Percentiles rank a stretch among this genome's conserved stretches.
Evolutionary conservation across 2,797 vertebrate genomes (phyloP).

Genomic region (Macroramphosus scolopax): DNA sequence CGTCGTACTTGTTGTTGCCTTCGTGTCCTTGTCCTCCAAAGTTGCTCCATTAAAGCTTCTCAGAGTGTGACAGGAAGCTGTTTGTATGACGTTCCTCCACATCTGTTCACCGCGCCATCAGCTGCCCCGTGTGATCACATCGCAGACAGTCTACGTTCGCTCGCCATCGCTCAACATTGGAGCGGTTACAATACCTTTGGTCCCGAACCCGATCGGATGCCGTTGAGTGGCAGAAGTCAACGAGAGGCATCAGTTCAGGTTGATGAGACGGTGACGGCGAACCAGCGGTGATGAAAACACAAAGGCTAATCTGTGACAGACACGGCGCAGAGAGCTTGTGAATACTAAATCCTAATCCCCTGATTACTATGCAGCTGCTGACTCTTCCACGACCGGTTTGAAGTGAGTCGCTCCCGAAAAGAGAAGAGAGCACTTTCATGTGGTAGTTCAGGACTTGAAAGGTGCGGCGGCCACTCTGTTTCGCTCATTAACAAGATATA

Average conservation of each 20-base stretch:
- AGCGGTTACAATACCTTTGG: too few species aligned
- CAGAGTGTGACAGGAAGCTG: too few species aligned
- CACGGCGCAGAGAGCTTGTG: slow-evolving; percentile 13
- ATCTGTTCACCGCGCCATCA: too few species aligned
- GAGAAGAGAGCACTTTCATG: slow-evolving; percentile 51
- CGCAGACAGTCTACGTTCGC: too few species aligned
- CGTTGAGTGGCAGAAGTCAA: too few species aligned
- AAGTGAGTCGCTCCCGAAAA: slow-evolving; percentile 45
- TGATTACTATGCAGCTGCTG: slow-evolving; percentile 56
- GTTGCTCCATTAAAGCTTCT: too few species aligned
- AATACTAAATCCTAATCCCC: slow-evolving; percentile 46
- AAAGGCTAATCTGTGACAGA: slow-evolving; percentile 28
- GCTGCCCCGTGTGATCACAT: too few species aligned
- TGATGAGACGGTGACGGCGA: slow-evolving; percentile 25
- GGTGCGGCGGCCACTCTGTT: slow-evolving; percentile 11
- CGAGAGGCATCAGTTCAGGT: slow-evolving; percentile 8
- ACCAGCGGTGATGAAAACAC: neutral
- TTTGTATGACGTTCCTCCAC: too few species aligned
- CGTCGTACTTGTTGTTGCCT: too few species aligned
- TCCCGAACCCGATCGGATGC: too few species aligned
- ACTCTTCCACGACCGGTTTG: slow-evolving; percentile 53
- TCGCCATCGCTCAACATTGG: too few species aligned
- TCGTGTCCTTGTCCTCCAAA: too few species aligned
- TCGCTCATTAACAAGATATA: slow-evolving; percentile 38
- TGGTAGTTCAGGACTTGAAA: slow-evolving; percentile 23